These are phyloP conservation scores for Manis javanica DNA, from an alignment of 2,797 vertebrate genomes.

Conservation along the genomic window DNA sequence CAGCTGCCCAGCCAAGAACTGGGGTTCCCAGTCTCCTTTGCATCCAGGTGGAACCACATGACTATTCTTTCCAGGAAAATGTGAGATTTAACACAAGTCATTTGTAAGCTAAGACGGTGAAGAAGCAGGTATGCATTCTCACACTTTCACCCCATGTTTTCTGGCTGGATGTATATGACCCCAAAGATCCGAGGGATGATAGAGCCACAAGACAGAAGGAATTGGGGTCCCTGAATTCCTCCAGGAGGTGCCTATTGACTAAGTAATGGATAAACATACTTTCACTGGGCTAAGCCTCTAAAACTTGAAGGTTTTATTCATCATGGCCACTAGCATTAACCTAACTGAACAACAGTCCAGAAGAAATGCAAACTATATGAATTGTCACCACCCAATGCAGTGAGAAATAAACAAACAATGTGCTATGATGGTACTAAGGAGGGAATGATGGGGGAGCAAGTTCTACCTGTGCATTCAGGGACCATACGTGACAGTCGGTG, in stretches of 20 bases:
- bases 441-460: not conserved
- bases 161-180: not conserved
- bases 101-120: not conserved
- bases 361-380: not conserved
- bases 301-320: not conserved
- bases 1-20: not conserved
- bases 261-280: not conserved
- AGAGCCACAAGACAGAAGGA: not conserved
- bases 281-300: not conserved
- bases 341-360: not conserved
- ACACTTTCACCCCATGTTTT: not conserved
- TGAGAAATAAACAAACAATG: not conserved
- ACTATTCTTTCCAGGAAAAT: not conserved
- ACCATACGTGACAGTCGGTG: not conserved
- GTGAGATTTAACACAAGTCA: not conserved
- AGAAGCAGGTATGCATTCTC: not conserved
- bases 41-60: not conserved
- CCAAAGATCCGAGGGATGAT: not conserved
- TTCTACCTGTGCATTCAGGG: not conserved
- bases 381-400: not conserved
- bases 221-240: not conserved
- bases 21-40: not conserved
- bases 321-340: not conserved
- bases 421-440: not conserved
- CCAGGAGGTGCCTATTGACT: not conserved